Evolutionary conservation across 2,113 vertebrate genomes (phyloP).

Genomic region (Sturnus vulgaris): DNA sequence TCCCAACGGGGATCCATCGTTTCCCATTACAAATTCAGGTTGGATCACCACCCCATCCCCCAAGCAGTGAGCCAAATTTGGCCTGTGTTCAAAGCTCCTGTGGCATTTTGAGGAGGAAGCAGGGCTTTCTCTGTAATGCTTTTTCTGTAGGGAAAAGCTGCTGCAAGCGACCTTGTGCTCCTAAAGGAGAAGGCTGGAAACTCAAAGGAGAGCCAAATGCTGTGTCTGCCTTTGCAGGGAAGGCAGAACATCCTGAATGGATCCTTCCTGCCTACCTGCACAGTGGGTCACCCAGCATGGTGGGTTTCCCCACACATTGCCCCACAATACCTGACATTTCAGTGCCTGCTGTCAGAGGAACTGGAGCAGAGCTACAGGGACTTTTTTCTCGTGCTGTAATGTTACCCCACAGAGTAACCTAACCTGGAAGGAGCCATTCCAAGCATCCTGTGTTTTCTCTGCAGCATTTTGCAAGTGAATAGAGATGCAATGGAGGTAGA

Average conservation of each 20-base stretch:
- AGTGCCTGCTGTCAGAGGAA: background rate
- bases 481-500: slow-evolving; percentile 94
- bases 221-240: background rate
- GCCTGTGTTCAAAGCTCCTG: background rate
- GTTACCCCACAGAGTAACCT: background rate
- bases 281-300: background rate
- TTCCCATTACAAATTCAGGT: slow-evolving; percentile 7
- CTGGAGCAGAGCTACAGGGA: background rate
- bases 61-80: background rate
- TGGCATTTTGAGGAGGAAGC: background rate
- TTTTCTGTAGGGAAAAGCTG: background rate
- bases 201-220: background rate
- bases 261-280: background rate
- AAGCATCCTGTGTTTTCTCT: background rate
- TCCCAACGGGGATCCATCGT: background rate
- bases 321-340: background rate
- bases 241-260: background rate
- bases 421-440: background rate
- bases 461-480: slow-evolving; percentile 70
- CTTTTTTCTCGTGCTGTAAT: background rate
- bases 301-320: accelerated
- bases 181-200: background rate
- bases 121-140: background rate
- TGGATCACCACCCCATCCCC: background rate
- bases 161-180: accelerated